Percentiles rank a stretch among this genome's conserved stretches.
Conservation (phyloP, 2,113 vertebrate species). For the Strigops habroptila region DNA sequence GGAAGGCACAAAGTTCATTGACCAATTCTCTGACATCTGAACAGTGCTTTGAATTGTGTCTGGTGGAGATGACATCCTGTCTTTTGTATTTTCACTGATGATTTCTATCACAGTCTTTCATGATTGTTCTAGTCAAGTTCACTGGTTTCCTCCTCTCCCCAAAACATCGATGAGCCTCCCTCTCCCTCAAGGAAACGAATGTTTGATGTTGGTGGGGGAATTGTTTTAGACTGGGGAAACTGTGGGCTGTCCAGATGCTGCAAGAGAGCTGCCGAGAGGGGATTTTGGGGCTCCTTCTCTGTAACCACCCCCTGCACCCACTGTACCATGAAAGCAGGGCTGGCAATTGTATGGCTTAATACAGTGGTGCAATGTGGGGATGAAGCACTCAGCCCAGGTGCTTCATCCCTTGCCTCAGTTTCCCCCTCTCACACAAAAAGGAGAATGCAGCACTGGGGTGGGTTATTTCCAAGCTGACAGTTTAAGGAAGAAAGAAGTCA, state of each 20-base stretch:
- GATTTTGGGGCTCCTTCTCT: background rate
- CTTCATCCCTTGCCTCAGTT: background rate
- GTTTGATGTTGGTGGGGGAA: background rate
- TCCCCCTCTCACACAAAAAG: background rate
- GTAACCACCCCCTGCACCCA: background rate
- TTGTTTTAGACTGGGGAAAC: background rate
- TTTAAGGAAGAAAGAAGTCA: background rate
- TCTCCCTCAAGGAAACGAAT: background rate
- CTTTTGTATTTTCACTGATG: background rate
- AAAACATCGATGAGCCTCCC: background rate
- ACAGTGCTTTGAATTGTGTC: background rate
- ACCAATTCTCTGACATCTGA: background rate
- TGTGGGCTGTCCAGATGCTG: background rate
- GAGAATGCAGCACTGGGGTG: background rate
- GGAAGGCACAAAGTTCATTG: background rate
- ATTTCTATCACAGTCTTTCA: background rate
- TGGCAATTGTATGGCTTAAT: background rate
- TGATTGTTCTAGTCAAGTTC: background rate
- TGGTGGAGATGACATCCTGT: background rate
- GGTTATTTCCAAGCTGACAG: background rate
- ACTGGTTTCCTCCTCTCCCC: background rate
- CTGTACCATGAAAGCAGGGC: background rate
- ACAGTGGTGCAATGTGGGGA: rapidly evolving
- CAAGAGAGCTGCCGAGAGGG: background rate
- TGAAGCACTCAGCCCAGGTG: background rate